Base-by-base conservation (phyloP, 1,140 invertebrate genomes). In the Araneus ventricosus region DNA sequence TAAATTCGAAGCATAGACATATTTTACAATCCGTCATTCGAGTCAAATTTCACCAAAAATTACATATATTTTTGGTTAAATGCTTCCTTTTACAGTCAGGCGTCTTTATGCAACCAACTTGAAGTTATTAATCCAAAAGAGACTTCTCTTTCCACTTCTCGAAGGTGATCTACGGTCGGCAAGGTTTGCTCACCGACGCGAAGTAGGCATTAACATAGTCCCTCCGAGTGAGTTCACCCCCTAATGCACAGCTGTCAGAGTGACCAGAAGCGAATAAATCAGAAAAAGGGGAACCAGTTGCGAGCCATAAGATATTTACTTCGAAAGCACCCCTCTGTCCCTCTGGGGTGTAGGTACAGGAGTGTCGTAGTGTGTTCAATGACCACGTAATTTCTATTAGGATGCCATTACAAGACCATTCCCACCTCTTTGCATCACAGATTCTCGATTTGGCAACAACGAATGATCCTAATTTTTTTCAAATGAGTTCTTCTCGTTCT, bases 191-290 rank as follows among this genome's bases (percentile, higher is more conserved):
- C 30, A 17, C 70, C 17, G 14, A 34, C 27, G 7, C 20, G 22
- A 63, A 63, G 20, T 63, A 63, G 59, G 59, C 59, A 63, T 63
- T n/a, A 24, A 63, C 59, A 63, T 24, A 63, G n/a, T 22, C 59
- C 57, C 59, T n/a, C 59, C n/a, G 59, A 63, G 59, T 63, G 22
- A 63, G 2, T 24, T 63, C 59, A 63, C 59, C 59, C 59, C 59
- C 59, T 63, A 63, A 63, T 63, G 59, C 59, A 63, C n/a, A 24
- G 59, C 59, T 63, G 59, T 63, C 59, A 63, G n/a, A 63, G 22
- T 63, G 59, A 63, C 59, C 59, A 63, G 59, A 63, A 63, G 59
- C 59, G 20, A 63, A 63, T 63, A 63, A 63, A 63, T 63, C 59
- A 63, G 59, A 63, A 63, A 61, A 63, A 63, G 59, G 59, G 22